Evolutionary conservation across 2,113 vertebrate genomes (phyloP).

Genomic region (Amazona guildingii): DNA sequence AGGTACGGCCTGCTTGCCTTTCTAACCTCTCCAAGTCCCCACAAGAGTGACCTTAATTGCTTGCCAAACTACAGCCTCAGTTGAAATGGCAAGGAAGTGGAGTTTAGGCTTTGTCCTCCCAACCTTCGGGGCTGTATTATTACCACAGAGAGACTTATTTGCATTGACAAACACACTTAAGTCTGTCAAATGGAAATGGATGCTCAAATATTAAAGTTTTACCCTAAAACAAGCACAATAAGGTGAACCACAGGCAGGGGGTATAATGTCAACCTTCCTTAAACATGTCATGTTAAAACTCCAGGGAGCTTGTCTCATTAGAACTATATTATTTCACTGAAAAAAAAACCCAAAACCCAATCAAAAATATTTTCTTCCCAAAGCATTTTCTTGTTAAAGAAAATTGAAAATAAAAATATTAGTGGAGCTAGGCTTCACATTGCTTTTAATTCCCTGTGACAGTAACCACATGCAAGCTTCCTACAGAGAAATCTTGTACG

Average conservation of each 20-base stretch:
- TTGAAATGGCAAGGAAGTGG: neutral
- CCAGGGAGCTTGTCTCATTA: conserved; percentile 27
- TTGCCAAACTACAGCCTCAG: neutral
- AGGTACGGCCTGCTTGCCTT: neutral
- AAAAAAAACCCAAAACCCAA: neutral
- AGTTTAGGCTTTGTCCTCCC: neutral
- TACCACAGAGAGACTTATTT: neutral
- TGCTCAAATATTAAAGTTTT: neutral
- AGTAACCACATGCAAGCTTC: neutral
- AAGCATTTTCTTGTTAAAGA: conserved; percentile 22
- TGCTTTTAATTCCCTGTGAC: conserved; percentile 27
- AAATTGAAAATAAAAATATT: conserved; percentile 13
- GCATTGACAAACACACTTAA: neutral
- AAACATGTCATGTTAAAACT: neutral
- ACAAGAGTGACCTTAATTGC: neutral
- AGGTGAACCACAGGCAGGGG: neutral
- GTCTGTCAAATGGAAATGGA: conserved; percentile 1
- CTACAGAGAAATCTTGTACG: neutral
- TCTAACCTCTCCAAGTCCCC: neutral
- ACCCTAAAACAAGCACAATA: neutral
- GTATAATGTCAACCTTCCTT: conserved; percentile 9
- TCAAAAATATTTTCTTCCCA: neutral
- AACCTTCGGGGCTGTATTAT: neutral
- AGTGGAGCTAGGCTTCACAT: neutral
- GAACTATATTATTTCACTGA: neutral